Conservation (phyloP, 53 echinoderm and acorn worm species). For the Zoroaster sp. region DNA sequence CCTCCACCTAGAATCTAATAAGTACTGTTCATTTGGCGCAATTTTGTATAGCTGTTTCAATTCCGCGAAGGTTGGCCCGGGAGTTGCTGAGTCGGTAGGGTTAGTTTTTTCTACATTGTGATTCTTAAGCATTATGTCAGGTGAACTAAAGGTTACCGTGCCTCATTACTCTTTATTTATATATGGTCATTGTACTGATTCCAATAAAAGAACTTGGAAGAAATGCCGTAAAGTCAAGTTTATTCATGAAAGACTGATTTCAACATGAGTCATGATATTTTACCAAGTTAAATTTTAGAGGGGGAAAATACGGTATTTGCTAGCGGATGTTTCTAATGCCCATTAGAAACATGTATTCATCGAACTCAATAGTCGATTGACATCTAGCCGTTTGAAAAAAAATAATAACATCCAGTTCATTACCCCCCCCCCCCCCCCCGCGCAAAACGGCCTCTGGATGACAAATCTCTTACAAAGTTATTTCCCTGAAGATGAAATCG, state of each 20-base stretch:
- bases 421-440: neutral
- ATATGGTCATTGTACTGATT: neutral
- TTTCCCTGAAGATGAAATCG: neutral
- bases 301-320: neutral
- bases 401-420: slow-evolving; percentile 16
- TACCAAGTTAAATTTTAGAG: neutral
- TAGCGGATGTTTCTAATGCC: too few species aligned
- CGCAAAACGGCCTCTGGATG: neutral
- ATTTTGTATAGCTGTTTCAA: too few species aligned
- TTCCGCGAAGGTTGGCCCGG: too few species aligned
- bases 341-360: neutral
- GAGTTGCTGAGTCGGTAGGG: too few species aligned
- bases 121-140: too few species aligned
- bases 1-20: too few species aligned
- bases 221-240: neutral
- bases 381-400: neutral
- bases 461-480: neutral
- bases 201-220: neutral
- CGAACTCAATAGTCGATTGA: neutral
- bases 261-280: neutral
- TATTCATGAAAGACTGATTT: neutral
- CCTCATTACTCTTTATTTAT: neutral
- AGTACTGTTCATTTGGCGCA: too few species aligned
- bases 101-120: too few species aligned
- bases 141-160: too few species aligned